Evolutionary conservation across 1,140 invertebrate genomes (phyloP).

Genomic region (Drosophila subobscura): DNA sequence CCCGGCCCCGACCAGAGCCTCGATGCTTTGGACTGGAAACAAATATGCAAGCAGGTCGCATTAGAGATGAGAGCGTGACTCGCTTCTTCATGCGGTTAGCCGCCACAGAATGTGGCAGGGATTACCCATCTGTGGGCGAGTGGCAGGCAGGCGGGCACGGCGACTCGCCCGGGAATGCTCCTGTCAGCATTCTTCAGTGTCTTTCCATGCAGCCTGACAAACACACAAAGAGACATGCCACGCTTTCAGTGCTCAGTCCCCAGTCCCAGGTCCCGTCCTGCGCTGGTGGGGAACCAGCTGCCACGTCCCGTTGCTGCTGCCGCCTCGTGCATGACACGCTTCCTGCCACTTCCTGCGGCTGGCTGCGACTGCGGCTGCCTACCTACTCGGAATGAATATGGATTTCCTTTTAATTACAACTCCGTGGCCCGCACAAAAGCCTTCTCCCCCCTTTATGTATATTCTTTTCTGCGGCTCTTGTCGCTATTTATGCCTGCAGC

Average conservation of each 20-base stretch:
- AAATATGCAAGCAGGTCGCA: slow-evolving; percentile 54
- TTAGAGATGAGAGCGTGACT: slow-evolving; percentile 16
- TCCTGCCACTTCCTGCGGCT: slow-evolving; percentile 9
- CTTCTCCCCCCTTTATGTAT: not conserved
- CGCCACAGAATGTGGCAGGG: not conserved
- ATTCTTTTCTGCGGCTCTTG: slow-evolving; percentile 30
- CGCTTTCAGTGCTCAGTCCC: slow-evolving; percentile 1
- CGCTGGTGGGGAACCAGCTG: too few relatives aligned
- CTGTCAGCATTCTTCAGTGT: slow-evolving; percentile 53
- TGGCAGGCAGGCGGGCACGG: slow-evolving; percentile 16
- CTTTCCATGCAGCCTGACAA: slow-evolving; percentile 55
- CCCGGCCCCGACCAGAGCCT: slow-evolving; percentile 14
- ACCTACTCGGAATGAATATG: slow-evolving; percentile 72
- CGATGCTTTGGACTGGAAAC: slow-evolving; percentile 37
- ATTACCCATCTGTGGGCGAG: slow-evolving; percentile 21
- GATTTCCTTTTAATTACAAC: slow-evolving; percentile 79
- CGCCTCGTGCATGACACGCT: slow-evolving; percentile 53
- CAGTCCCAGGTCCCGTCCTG: not conserved
- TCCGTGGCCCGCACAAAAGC: slow-evolving; percentile 22
- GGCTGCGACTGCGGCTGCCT: not conserved
- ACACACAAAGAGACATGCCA: slow-evolving; percentile 53
- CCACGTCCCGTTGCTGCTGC: slow-evolving; percentile 8
- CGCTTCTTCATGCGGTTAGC: not conserved
- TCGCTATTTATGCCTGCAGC: slow-evolving; percentile 44
- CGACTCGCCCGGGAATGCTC: slow-evolving; percentile 21